Percentiles rank a stretch among this genome's conserved stretches.
Evolutionary conservation across 64 coral and sea anemone genomes (phyloP).

Genomic region (Stylophora pistillata): DNA sequence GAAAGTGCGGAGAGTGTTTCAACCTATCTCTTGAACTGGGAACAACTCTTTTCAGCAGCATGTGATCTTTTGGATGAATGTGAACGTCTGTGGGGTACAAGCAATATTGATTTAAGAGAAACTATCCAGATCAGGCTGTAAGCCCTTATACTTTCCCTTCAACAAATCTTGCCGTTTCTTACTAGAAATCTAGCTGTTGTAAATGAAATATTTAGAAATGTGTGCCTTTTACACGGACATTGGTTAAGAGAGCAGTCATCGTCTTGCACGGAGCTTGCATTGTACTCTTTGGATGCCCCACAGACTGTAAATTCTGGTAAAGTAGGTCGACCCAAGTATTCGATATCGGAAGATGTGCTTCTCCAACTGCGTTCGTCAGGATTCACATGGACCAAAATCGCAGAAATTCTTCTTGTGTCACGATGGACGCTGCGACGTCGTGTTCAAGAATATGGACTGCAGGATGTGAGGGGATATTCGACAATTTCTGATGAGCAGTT

Average conservation of each 20-base stretch:
- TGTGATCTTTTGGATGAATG: too few species aligned
- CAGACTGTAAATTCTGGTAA: neutral
- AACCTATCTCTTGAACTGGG: too few species aligned
- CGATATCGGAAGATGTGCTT: slow-evolving; percentile 35
- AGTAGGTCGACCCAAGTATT: slow-evolving; percentile 34
- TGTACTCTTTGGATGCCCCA: neutral
- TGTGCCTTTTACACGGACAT: slow-evolving; percentile 6
- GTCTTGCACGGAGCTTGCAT: slow-evolving; percentile 17
- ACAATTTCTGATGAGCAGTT: slow-evolving; percentile 25
- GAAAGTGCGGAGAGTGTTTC: too few species aligned
- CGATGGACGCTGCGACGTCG: slow-evolving; percentile 47
- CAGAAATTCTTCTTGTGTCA: slow-evolving; percentile 61
- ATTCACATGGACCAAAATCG: slow-evolving; percentile 39
- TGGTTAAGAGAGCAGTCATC: slow-evolving; percentile 10
- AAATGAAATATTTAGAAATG: too few species aligned
- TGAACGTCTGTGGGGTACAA: too few species aligned
- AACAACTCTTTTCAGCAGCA: too few species aligned
- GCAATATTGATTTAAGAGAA: too few species aligned
- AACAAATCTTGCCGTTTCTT: too few species aligned
- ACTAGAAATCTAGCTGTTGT: too few species aligned
- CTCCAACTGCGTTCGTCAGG: slow-evolving; percentile 33
- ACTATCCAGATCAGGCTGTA: too few species aligned
- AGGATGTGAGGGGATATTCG: slow-evolving; percentile 30
- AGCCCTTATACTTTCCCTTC: too few species aligned
- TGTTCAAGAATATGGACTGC: slow-evolving; percentile 42